A percentile compares a stretch with the other conserved stretches of the same genome.
Evolutionary conservation across 2,888 invertebrate genomes (phyloP).

Genomic region (Salticus scenicus): DNA sequence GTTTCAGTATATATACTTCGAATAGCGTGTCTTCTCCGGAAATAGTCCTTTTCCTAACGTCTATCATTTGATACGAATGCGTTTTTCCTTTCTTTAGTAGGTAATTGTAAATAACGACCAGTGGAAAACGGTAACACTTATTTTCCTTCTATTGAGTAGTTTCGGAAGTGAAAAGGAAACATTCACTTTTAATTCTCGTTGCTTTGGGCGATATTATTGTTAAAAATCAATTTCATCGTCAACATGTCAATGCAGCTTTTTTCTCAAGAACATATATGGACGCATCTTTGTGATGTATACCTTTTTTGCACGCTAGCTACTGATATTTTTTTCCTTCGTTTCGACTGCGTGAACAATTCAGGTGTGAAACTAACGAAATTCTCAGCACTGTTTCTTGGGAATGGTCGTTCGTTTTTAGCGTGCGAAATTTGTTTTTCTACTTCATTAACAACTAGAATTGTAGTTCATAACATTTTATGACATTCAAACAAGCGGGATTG

Average conservation of each 20-base stretch:
- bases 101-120: constrained; percentile 29
- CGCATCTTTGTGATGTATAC: too few species aligned
- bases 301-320: too few species aligned
- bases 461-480: too few species aligned
- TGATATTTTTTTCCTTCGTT: too few species aligned
- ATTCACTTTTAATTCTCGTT: not conserved
- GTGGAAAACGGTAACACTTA: not conserved
- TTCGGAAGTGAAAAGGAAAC: constrained; percentile 21
- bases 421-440: too few species aligned
- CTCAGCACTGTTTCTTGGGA: too few species aligned
- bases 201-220: not conserved
- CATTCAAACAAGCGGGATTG: too few species aligned
- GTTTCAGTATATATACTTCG: constrained; percentile 18
- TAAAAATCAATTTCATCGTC: not conserved
- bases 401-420: too few species aligned
- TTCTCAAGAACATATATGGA: not conserved
- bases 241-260: not conserved
- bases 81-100: constrained; percentile 27
- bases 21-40: constrained; percentile 23
- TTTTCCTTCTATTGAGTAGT: not conserved
- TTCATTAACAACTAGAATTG: too few species aligned
- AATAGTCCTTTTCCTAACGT: constrained; percentile 25
- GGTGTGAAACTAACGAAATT: too few species aligned
- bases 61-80: constrained; percentile 24
- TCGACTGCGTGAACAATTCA: too few species aligned